Evolutionary conservation across 2,888 invertebrate genomes (phyloP).

Genomic region (Euclidia mi): DNA sequence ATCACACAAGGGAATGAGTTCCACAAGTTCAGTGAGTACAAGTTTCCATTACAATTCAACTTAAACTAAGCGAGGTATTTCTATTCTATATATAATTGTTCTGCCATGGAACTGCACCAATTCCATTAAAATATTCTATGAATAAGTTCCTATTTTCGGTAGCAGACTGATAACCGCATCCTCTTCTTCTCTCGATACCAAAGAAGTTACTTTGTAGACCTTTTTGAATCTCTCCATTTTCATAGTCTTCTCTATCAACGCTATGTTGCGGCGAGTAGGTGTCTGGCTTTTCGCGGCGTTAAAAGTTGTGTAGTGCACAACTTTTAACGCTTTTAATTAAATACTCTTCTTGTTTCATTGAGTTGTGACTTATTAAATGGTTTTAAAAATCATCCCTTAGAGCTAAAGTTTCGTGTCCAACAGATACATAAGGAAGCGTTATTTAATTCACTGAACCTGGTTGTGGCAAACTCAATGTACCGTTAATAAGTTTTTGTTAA

Average conservation of each 20-base stretch:
- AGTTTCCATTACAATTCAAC: conserved; percentile 1
- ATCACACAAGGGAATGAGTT: conserved; percentile 20
- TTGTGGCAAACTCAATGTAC: conserved; percentile 10
- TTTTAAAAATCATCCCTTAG: too few relatives aligned
- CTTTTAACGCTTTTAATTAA: too few relatives aligned
- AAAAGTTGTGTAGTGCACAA: conserved; percentile 19
- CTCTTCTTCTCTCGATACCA: conserved; percentile 14
- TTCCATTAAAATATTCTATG: conserved; percentile 14
- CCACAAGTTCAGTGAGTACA: conserved; percentile 14
- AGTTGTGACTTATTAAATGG: neutral
- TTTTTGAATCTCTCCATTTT: conserved; percentile 16
- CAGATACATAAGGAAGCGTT: conserved; percentile 9
- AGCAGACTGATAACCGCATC: conserved; percentile 15
- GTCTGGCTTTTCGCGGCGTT: conserved; percentile 12
- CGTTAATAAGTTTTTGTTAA: conserved; percentile 12
- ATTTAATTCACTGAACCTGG: conserved; percentile 11
- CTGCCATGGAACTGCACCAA: conserved; percentile 14
- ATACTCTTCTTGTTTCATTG: conserved; percentile 18
- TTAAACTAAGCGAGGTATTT: conserved; percentile 4
- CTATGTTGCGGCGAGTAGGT: conserved; percentile 13
- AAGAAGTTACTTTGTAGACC: conserved; percentile 17
- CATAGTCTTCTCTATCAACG: conserved; percentile 19
- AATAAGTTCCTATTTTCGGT: conserved; percentile 16
- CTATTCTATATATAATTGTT: neutral
- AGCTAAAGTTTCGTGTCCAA: too few relatives aligned